Evolutionary conservation across 2,797 vertebrate genomes (phyloP).

Genomic region (Cyclura pinguis): DNA sequence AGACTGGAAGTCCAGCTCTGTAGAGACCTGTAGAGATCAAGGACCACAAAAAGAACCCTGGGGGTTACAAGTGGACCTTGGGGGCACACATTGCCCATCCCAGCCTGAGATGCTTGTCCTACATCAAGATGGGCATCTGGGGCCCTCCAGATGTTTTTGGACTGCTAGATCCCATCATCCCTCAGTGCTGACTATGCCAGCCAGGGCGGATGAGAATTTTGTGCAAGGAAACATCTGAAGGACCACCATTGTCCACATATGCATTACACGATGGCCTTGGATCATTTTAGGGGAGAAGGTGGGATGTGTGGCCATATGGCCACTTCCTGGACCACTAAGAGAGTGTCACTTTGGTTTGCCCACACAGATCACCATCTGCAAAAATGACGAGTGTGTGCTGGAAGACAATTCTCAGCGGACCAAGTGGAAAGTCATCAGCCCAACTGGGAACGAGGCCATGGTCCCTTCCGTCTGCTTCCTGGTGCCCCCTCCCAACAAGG

Average conservation of each 20-base stretch:
- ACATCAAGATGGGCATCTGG: background rate
- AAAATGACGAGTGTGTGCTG: slow-evolving; percentile 96
- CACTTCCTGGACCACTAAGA: background rate
- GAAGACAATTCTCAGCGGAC: slow-evolving; percentile 97
- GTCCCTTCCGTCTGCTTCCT: slow-evolving; percentile 97
- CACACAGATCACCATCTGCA: slow-evolving; percentile 92
- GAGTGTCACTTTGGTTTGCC: background rate
- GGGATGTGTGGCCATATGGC: background rate
- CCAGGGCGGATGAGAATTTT: background rate
- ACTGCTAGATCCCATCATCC: no score
- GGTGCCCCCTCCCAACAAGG: slow-evolving; percentile 93
- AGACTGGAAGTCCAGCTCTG: no score
- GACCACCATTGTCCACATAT: background rate
- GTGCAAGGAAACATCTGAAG: background rate
- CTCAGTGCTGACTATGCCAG: background rate
- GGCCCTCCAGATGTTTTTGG: background rate
- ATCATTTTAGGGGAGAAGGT: background rate
- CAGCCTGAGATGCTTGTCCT: background rate
- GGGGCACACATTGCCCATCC: no score
- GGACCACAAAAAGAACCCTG: no score
- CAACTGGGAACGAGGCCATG: slow-evolving; percentile 98
- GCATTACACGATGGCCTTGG: background rate
- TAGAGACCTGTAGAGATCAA: no score
- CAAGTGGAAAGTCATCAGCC: slow-evolving; percentile 99
- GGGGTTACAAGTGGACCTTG: no score